Evolutionary conservation across 2,797 vertebrate genomes (phyloP).

Genomic region (Pseudomugil gertrudae): DNA sequence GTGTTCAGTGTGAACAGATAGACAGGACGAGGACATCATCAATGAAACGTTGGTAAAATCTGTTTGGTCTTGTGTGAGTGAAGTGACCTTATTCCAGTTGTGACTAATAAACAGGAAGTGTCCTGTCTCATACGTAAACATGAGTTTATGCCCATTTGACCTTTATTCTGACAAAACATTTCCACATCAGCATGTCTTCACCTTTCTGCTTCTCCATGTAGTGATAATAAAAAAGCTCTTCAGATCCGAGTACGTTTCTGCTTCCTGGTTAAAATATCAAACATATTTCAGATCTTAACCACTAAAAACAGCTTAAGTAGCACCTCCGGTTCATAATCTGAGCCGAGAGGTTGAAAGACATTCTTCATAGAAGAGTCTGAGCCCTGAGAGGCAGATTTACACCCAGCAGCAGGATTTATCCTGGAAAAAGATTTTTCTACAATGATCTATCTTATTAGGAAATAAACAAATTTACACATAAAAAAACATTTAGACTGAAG

Average conservation of each 20-base stretch:
- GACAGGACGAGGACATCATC: too few relatives aligned
- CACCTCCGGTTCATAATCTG: slow-evolving; percentile 13
- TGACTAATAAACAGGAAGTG: too few relatives aligned
- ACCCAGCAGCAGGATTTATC: too few relatives aligned
- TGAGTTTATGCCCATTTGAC: too few relatives aligned
- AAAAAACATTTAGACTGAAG: slow-evolving; percentile 29
- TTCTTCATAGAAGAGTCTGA: slow-evolving; percentile 8
- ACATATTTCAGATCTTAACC: slow-evolving; percentile 33
- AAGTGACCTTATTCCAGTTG: too few relatives aligned
- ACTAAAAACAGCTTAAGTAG: slow-evolving; percentile 23
- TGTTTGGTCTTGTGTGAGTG: too few relatives aligned
- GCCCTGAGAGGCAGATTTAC: slow-evolving; percentile 23
- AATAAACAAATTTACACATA: slow-evolving; percentile 17
- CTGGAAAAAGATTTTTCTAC: slow-evolving; percentile 29
- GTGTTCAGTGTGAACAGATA: too few relatives aligned
- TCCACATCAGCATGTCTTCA: not conserved
- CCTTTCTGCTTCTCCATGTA: too few relatives aligned
- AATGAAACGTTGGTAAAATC: too few relatives aligned
- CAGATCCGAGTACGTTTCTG: not conserved
- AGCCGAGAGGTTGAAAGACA: slow-evolving; percentile 14
- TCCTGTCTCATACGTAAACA: too few relatives aligned
- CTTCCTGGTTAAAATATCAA: slow-evolving; percentile 2
- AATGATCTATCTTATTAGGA: slow-evolving; percentile 2
- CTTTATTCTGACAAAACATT: too few relatives aligned
- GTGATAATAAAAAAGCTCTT: too few relatives aligned